These are phyloP conservation scores for Dromaius novaehollandiae DNA, from an alignment of 2,113 vertebrate genomes.

Conservation along the genomic window DNA sequence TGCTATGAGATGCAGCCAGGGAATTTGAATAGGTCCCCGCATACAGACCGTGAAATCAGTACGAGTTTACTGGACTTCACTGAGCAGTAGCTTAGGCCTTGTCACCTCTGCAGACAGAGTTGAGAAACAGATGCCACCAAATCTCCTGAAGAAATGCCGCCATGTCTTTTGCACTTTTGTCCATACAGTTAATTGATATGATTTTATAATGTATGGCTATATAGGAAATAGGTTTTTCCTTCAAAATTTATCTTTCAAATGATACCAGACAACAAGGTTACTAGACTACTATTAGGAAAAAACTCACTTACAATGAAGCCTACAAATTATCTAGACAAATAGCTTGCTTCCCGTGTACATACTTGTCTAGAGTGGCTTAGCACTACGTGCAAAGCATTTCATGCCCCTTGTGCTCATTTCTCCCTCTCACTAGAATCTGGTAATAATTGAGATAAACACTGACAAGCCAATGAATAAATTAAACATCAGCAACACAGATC, in stretches of 20 bases:
- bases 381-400: neutral
- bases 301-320: neutral
- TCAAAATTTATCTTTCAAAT: neutral
- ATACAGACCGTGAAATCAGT: neutral
- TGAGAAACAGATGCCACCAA: neutral
- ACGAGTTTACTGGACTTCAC: neutral
- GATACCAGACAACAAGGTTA: neutral
- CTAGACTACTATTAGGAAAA: neutral
- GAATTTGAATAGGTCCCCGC: rapidly evolving
- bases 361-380: neutral
- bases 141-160: neutral
- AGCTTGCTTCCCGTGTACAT: neutral
- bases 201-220: neutral
- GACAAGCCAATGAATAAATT: neutral
- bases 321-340: neutral
- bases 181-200: rapidly evolving
- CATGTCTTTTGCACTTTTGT: neutral
- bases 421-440: neutral
- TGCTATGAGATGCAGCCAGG: neutral
- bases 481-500: neutral
- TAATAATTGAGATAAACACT: neutral
- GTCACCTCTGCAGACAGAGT: neutral
- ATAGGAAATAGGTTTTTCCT: neutral
- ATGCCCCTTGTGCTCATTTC: neutral
- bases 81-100: neutral